Conservation (phyloP, 2,113 vertebrate species). For the Theristicus caerulescens region DNA sequence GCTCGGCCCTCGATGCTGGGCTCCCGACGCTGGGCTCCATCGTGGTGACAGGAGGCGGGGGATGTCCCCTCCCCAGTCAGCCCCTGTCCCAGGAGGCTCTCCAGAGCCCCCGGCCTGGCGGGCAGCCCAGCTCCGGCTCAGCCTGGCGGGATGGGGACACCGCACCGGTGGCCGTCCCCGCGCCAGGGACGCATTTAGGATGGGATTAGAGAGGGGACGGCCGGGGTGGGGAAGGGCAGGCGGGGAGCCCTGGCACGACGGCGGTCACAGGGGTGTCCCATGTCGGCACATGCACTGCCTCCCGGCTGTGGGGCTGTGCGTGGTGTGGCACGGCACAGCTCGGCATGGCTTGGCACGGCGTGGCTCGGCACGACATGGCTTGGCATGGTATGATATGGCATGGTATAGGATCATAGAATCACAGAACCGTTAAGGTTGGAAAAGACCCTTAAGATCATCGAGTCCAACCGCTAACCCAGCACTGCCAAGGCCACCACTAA, state of each 20-base stretch:
- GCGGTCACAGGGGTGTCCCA: rapidly evolving
- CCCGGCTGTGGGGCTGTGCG: rapidly evolving
- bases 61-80: background rate
- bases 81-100: background rate
- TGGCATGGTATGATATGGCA: no score
- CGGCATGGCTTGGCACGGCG: rapidly evolving
- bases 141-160: background rate
- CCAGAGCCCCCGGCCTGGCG: background rate
- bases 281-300: background rate
- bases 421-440: no score
- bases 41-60: rapidly evolving
- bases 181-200: background rate
- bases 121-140: slow-evolving; percentile 42
- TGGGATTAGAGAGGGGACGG: background rate
- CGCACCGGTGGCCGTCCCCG: rapidly evolving
- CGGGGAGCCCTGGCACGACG: rapidly evolving
- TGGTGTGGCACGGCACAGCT: rapidly evolving
- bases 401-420: no score
- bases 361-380: no score
- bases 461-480: no score
- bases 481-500: no score
- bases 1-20: rapidly evolving
- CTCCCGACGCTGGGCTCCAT: no score
- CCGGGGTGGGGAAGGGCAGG: background rate
- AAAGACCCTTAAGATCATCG: no score